Evolutionary conservation across 2,797 vertebrate genomes (phyloP), one percentile per base, ranked within the genome.

Genomic region (Enteromius viviparus): DNA sequence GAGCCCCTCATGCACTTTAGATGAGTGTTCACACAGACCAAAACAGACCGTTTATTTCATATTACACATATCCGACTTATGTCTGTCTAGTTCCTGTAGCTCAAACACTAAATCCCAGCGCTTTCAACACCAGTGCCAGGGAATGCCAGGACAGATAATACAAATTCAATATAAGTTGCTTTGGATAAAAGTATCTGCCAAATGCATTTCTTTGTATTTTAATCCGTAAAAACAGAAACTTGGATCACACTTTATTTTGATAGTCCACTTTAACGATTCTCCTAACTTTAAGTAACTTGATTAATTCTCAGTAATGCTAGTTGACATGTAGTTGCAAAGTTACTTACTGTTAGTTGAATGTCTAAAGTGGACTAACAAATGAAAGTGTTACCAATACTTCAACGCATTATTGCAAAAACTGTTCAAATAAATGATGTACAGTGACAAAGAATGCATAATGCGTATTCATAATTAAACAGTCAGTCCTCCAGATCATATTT

Each of bases 1-100:
- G 69, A 85, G 69, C 55, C 87, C 85, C 89, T 84, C 85, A 90
- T 91, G 71, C 80, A 90, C 92, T 81, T 83, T 88, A 89, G 90
- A 45, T 11, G 19, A 64, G 69, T 3, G 12, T 58, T 70, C 40
- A 47, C 68, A 42, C 37, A 8, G 42, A 10, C 69, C 6, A 71
- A 47, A 47, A 21, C 64, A 37, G 3, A 5, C 3, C 8, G 10
- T 66, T 11, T 21, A 66, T 10, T 66, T 37, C 0, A 37, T 65
- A 29, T 15, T 1, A 34, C 17, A 17, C 8, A 34, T 3, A 32
- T 65, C 29, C 14, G 1, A 32, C 26, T 65, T 1, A 9, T 1
- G 34, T 34, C 62, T 9, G 29, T 19, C 34, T 65, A 19, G 14
- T 26, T 70, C 40, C 68, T 15, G 21, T 47, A 71, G n/a, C 7